Percentiles rank a stretch among this genome's conserved stretches.
These are phyloP conservation scores for Apodemia zela DNA, from an alignment of 2,888 invertebrate species.

Conservation along the genomic window DNA sequence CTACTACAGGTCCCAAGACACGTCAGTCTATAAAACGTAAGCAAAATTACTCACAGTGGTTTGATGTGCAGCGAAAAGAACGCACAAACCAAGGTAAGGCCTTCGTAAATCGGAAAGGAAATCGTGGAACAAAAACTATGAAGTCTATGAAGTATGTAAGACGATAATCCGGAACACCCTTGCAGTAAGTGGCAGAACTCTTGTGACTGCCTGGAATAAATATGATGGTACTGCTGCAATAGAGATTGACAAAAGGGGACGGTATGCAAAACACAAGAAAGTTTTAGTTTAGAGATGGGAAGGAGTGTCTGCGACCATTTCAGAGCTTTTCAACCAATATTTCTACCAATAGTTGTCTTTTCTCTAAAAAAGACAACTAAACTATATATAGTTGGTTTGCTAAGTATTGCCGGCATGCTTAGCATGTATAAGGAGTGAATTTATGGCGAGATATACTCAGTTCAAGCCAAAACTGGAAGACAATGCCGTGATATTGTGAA, in stretches of 20 bases:
- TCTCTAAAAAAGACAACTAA: background rate
- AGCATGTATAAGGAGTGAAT: background rate
- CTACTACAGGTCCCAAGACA: background rate
- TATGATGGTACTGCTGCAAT: background rate
- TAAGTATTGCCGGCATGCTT: background rate
- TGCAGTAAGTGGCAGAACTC: background rate
- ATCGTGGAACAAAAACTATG: background rate
- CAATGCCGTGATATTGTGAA: background rate
- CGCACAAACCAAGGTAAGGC: background rate
- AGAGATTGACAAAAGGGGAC: background rate
- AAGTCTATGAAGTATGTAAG: background rate
- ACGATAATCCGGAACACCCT: background rate
- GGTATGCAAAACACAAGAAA: background rate
- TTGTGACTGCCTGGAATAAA: background rate
- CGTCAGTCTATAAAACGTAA: background rate
- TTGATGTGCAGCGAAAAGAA: background rate
- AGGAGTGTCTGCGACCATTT: background rate
- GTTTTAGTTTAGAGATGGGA: background rate
- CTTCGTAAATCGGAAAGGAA: background rate
- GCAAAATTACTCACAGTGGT: background rate
- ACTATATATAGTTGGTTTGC: background rate
- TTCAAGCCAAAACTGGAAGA: background rate
- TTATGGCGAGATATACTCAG: background rate
- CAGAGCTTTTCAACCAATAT: background rate
- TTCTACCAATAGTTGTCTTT: no score